Percentiles rank a stretch among this genome's conserved stretches.
These are phyloP conservation scores for Sinotaia quadrata DNA, from an alignment of 2,888 invertebrate genomes.

Conservation along the genomic window DNA sequence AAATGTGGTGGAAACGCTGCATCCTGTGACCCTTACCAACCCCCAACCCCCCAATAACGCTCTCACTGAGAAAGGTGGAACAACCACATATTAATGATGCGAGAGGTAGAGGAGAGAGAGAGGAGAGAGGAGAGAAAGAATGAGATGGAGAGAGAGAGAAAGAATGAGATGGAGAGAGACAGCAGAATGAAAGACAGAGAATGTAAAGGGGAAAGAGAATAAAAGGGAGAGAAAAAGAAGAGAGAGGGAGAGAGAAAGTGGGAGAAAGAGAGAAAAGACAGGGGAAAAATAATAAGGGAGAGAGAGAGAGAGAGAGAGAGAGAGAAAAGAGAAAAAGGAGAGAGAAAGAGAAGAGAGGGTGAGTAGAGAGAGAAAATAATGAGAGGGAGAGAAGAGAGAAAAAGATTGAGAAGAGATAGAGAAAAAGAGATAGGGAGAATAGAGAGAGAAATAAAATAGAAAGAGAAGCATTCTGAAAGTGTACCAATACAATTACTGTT, in stretches of 20 bases:
- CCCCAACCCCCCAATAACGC: no score
- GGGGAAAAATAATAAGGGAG: neutral
- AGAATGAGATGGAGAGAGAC: neutral
- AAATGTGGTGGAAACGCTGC: no score
- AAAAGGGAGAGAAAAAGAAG: neutral
- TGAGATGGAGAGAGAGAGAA: neutral
- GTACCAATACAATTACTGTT: no score
- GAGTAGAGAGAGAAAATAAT: neutral
- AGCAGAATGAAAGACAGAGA: neutral
- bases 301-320: neutral
- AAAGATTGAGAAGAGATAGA: neutral
- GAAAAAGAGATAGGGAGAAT: neutral
- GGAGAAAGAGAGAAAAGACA: neutral
- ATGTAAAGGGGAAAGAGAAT: neutral
- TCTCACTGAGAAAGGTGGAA: no score
- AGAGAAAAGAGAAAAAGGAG: neutral
- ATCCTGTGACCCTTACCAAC: no score
- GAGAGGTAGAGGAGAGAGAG: no score
- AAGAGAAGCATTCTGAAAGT: no score
- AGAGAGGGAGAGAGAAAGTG: neutral
- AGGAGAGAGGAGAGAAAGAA: slow-evolving; percentile 2
- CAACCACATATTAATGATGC: no score
- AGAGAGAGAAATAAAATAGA: neutral
- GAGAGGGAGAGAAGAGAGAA: neutral
- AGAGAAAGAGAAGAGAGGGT: neutral